Evolutionary conservation across 2,888 invertebrate species (phyloP).

Genomic region (Horisme vitalbata): DNA sequence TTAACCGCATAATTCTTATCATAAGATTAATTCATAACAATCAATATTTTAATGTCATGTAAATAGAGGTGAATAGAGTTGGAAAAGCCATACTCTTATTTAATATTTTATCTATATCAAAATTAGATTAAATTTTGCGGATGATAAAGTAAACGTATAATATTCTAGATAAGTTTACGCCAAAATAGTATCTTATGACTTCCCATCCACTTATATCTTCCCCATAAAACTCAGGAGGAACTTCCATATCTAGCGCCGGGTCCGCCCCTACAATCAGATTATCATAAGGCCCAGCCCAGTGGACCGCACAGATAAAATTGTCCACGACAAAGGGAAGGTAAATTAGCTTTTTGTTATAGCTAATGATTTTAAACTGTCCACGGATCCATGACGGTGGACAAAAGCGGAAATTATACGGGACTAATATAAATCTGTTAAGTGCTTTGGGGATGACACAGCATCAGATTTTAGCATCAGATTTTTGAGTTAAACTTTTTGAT

Average conservation of each 20-base stretch:
- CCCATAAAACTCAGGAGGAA: slow-evolving; percentile 27
- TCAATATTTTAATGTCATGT: too few species aligned
- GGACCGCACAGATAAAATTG: slow-evolving; percentile 75
- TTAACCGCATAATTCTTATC: too few species aligned
- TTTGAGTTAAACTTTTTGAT: not conserved
- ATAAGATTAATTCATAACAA: too few species aligned
- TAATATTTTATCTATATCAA: too few species aligned
- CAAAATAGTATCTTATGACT: slow-evolving; percentile 14
- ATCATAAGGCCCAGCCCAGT: slow-evolving; percentile 64
- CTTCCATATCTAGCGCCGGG: slow-evolving; percentile 30
- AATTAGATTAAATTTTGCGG: not conserved
- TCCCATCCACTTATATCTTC: slow-evolving; percentile 21
- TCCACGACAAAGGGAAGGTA: slow-evolving; percentile 61
- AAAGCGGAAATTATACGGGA: slow-evolving; percentile 28
- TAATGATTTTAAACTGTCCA: slow-evolving; percentile 61
- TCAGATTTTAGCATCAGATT: slow-evolving; percentile 11
- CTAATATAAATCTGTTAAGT: slow-evolving; percentile 21
- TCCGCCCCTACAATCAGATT: slow-evolving; percentile 60
- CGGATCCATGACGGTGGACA: slow-evolving; percentile 41
- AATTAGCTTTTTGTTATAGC: slow-evolving; percentile 50
- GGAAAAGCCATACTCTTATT: too few species aligned
- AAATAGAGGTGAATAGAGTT: too few species aligned
- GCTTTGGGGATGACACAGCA: slow-evolving; percentile 16
- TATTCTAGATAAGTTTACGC: not conserved
- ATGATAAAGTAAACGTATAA: not conserved